These are phyloP conservation scores for Coryphaenoides rupestris DNA, from an alignment of 2,113 vertebrate genomes.

Conservation along the genomic window DNA sequence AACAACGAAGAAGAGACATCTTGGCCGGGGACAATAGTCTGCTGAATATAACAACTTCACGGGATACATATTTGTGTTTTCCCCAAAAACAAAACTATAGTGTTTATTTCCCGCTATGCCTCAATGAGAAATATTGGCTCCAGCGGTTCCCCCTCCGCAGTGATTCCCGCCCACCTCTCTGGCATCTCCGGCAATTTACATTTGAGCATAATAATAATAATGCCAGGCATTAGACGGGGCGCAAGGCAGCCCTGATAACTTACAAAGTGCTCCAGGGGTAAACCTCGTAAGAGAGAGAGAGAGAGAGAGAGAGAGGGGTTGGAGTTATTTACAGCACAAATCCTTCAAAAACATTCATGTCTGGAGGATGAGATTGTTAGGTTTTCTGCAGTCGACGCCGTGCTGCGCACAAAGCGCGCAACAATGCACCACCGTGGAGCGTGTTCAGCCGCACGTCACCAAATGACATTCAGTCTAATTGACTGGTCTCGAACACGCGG, in stretches of 20 bases:
- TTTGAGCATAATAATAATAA: constrained; percentile 82
- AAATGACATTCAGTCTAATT: constrained; percentile 72
- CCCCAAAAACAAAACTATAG: constrained; percentile 59
- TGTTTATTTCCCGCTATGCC: constrained; percentile 64
- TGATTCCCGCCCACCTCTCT: constrained; percentile 77
- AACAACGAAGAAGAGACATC: too few relatives aligned
- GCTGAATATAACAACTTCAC: constrained; percentile 39
- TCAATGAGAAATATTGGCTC: constrained; percentile 70
- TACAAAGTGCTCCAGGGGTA: constrained; percentile 79
- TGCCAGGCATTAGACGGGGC: constrained; percentile 76
- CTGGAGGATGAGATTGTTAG: constrained; percentile 72
- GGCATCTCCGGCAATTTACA: constrained; percentile 78
- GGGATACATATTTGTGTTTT: constrained; percentile 51
- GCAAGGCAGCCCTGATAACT: constrained; percentile 80
- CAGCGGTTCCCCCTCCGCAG: constrained; percentile 71
- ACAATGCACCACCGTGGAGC: constrained; percentile 66
- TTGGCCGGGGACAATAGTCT: constrained; percentile 32
- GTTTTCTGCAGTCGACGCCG: constrained; percentile 69
- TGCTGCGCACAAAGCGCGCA: constrained; percentile 74
- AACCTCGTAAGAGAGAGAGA: constrained; percentile 76
- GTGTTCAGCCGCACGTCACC: constrained; percentile 69
- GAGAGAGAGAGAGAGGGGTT: constrained; percentile 74
- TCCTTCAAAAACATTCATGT: constrained; percentile 75
- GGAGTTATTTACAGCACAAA: constrained; percentile 81
- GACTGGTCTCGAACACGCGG: too few relatives aligned